These are phyloP conservation scores for Epizoanthus scotinus DNA, from an alignment of 92 coral and sea anemone genomes.

Conservation along the genomic window DNA sequence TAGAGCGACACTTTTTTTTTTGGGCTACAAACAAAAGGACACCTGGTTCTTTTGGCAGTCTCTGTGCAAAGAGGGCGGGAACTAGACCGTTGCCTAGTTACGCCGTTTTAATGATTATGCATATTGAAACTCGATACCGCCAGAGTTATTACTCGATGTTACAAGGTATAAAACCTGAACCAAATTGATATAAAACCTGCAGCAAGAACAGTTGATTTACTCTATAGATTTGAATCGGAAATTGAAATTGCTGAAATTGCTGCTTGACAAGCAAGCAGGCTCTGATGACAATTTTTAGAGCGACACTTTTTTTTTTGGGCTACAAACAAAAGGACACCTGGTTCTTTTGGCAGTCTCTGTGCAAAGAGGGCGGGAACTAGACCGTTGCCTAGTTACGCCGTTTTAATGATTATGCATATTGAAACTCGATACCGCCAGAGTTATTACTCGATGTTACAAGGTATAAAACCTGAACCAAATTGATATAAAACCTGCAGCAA, in stretches of 20 bases:
- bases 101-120: not conserved
- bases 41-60: constrained; percentile 19
- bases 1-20: not conserved
- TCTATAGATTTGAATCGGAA: too few species aligned
- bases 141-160: too few species aligned
- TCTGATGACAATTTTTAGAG: not conserved
- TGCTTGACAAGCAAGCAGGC: constrained; percentile 2
- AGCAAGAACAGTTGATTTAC: too few species aligned
- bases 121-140: not conserved
- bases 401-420: not conserved
- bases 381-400: not conserved
- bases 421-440: too few species aligned
- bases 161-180: too few species aligned
- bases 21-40: constrained; percentile 7
- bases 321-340: constrained; percentile 25
- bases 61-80: constrained; percentile 5
- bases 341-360: not conserved
- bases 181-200: too few species aligned
- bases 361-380: constrained; percentile 5
- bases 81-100: not conserved
- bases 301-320: not conserved
- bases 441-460: too few species aligned
- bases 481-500: too few species aligned
- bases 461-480: too few species aligned
- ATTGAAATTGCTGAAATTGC: too few species aligned